Conservation (phyloP, 2,888 invertebrate genomes). For the Diaphora mendica region DNA sequence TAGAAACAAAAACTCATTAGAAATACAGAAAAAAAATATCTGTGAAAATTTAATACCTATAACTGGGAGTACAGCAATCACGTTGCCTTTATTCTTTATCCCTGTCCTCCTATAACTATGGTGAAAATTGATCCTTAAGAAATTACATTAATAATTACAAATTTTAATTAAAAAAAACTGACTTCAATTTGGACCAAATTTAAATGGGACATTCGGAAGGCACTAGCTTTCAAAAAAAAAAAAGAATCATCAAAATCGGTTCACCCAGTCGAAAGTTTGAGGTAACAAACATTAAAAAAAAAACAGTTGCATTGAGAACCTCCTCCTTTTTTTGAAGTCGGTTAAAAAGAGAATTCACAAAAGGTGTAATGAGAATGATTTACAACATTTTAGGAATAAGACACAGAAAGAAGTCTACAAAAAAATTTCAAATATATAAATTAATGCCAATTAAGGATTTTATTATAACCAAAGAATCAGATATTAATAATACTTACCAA, state of each 20-base stretch:
- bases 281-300: too few species aligned
- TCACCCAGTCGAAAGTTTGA: too few species aligned
- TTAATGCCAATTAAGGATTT: not conserved
- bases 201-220: too few species aligned
- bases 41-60: not conserved
- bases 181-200: too few species aligned
- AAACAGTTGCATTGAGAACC: too few species aligned
- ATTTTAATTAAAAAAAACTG: too few species aligned
- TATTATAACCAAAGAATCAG: not conserved
- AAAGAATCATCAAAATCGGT: too few species aligned
- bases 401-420: not conserved
- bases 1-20: conserved; percentile 35
- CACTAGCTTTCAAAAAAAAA: too few species aligned
- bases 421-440: not conserved
- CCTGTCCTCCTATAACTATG: not conserved
- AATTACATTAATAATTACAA: not conserved
- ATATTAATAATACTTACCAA: conserved; percentile 61
- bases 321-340: too few species aligned
- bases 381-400: not conserved
- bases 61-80: not conserved
- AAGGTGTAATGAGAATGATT: not conserved
- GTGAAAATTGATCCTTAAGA: not conserved
- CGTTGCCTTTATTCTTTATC: too few species aligned
- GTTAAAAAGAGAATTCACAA: not conserved
- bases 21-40: not conserved